A percentile compares a stretch with the other conserved stretches of the same genome.
These are phyloP conservation scores for Elachura formosa DNA, from an alignment of 2,113 vertebrate genomes.

Conservation along the genomic window DNA sequence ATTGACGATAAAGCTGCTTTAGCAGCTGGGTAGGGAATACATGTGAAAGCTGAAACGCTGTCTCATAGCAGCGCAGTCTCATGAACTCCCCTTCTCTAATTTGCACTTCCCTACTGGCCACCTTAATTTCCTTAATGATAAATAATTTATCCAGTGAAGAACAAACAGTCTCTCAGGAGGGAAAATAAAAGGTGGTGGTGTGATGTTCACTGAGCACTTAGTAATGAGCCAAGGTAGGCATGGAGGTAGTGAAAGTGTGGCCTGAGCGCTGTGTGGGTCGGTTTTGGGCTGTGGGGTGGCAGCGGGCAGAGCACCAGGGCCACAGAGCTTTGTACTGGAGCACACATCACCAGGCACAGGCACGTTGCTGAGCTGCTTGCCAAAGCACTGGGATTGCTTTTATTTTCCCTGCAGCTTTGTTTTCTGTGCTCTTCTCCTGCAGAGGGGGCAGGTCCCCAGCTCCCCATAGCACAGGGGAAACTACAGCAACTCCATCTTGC, in stretches of 20 bases:
- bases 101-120: background rate
- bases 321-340: fast-evolving
- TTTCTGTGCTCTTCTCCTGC: background rate
- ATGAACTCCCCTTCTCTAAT: background rate
- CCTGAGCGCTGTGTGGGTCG: fast-evolving
- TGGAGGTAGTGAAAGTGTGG: fast-evolving
- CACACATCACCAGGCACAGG: fast-evolving
- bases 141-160: slow-evolving; percentile 41
- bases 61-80: background rate
- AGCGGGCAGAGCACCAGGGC: fast-evolving
- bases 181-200: background rate
- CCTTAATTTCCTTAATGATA: slow-evolving; percentile 13
- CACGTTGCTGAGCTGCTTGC: background rate
- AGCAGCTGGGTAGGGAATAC: background rate
- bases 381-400: background rate
- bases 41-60: background rate
- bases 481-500: background rate
- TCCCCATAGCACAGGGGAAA: fast-evolving
- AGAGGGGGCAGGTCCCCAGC: background rate
- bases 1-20: background rate
- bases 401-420: background rate
- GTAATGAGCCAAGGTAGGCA: background rate
- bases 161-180: background rate
- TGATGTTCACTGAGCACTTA: background rate
- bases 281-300: background rate